Evolutionary conservation across 2,113 vertebrate genomes (phyloP).

Genomic region (Notechis scutatus): DNA sequence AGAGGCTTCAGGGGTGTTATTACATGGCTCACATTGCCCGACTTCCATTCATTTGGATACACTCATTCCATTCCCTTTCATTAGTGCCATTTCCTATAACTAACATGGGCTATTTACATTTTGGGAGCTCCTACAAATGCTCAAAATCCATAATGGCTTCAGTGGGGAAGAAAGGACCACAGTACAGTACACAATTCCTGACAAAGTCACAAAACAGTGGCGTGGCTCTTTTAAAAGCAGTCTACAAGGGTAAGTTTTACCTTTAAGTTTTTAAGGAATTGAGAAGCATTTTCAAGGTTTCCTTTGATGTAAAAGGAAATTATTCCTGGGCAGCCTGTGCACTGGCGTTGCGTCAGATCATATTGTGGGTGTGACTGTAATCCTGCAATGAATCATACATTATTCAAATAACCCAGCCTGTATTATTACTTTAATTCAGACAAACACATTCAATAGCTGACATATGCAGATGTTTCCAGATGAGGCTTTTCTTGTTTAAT

Average conservation of each 20-base stretch:
- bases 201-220: background rate
- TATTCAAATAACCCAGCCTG: background rate
- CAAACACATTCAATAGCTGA: background rate
- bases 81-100: conserved; percentile 10
- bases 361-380: conserved; percentile 88
- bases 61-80: conserved; percentile 21
- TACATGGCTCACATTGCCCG: background rate
- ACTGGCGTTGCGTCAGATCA: conserved; percentile 80
- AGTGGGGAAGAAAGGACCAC: background rate
- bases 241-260: conserved; percentile 56
- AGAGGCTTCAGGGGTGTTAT: background rate
- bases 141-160: background rate
- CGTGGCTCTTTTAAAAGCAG: background rate
- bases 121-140: conserved; percentile 10
- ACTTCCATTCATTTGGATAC: background rate
- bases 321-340: conserved; percentile 87
- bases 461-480: background rate
- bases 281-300: conserved; percentile 69
- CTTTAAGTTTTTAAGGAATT: conserved; percentile 85
- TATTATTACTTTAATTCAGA: background rate
- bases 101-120: conserved; percentile 3
- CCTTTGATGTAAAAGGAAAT: conserved; percentile 89
- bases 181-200: background rate
- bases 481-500: background rate
- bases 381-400: conserved; percentile 64